Percentiles rank a stretch among this genome's conserved stretches.
Conservation (phyloP, 2,888 invertebrate genomes). For the Trachelus troglodyta region DNA sequence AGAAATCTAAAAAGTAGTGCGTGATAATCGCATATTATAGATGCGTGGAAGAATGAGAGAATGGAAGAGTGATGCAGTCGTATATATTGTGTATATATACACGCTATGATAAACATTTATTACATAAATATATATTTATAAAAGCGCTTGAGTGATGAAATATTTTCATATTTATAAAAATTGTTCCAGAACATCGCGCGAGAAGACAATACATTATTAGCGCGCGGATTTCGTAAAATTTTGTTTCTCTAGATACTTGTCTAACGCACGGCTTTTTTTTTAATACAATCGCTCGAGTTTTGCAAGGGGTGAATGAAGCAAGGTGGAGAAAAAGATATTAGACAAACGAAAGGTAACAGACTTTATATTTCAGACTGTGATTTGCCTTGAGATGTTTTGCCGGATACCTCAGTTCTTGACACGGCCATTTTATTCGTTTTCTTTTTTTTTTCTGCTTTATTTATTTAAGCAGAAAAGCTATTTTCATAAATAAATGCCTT, state of each 20-base stretch:
- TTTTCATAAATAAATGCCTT: not conserved
- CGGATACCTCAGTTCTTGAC: not conserved
- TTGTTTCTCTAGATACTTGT: not conserved
- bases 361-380: not conserved
- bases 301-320: not conserved
- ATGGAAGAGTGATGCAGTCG: not conserved
- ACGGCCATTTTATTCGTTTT: not conserved
- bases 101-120: not conserved
- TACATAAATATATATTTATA: not conserved
- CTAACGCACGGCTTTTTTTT: not conserved
- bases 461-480: not conserved
- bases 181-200: not conserved
- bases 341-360: not conserved
- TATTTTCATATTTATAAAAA: not conserved
- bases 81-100: not conserved
- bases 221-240: not conserved
- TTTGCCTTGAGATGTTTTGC: not conserved
- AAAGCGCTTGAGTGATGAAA: not conserved
- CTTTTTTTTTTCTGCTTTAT: not conserved
- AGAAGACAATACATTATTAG: not conserved
- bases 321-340: not conserved
- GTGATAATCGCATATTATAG: not conserved
- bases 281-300: not conserved
- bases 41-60: not conserved
- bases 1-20: conserved; percentile 58